Evolutionary conservation across 2,888 invertebrate species (phyloP).

Genomic region (Troides aeacus): DNA sequence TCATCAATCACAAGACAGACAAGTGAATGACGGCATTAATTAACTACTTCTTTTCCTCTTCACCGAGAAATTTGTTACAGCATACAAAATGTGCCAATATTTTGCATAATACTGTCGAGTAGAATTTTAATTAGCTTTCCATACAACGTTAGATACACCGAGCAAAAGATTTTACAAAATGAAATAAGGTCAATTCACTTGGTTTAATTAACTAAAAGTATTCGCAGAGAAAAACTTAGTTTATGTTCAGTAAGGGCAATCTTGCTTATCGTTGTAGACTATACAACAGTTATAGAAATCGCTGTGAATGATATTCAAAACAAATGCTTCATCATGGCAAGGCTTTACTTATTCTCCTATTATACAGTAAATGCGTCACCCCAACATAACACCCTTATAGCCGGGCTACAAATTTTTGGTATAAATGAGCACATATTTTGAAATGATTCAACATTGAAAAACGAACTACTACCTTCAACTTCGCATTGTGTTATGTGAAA

Average conservation of each 20-base stretch:
- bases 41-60: background rate
- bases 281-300: background rate
- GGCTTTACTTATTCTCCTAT: too few species aligned
- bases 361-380: too few species aligned
- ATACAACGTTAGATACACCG: background rate
- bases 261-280: background rate
- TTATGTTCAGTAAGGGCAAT: background rate
- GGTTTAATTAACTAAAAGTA: background rate
- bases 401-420: too few species aligned
- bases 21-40: slow-evolving; percentile 1
- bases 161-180: background rate
- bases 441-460: too few species aligned
- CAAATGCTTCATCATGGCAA: background rate
- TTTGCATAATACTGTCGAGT: background rate
- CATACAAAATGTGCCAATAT: background rate
- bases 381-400: too few species aligned
- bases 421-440: too few species aligned
- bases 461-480: too few species aligned
- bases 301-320: background rate
- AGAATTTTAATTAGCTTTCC: background rate
- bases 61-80: background rate
- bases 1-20: slow-evolving; percentile 5
- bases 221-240: background rate
- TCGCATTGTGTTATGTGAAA: too few species aligned
- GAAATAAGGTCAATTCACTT: background rate